Conservation (phyloP, 1,140 invertebrate genomes). For the Parapsyche elsis region DNA sequence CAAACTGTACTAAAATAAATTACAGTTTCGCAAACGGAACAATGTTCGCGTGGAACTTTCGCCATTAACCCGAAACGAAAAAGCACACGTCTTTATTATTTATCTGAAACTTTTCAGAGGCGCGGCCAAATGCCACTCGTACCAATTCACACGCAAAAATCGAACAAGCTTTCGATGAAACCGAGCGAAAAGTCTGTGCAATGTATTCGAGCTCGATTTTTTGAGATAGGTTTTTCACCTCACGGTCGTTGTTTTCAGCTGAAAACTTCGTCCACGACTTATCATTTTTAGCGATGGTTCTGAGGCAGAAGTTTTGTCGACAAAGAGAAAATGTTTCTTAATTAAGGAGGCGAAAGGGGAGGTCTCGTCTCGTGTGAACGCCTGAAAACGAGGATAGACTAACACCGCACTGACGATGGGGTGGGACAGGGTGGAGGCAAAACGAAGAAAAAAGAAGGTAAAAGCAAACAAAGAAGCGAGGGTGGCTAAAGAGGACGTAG, state of each 20-base stretch:
- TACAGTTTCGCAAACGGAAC: too few species aligned
- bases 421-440: neutral
- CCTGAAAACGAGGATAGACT: neutral
- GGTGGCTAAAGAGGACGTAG: neutral
- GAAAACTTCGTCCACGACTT: slow-evolving; percentile 10
- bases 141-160: neutral
- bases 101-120: neutral
- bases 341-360: neutral
- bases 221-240: neutral
- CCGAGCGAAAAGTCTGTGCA: neutral
- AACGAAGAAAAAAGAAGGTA: neutral
- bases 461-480: neutral
- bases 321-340: slow-evolving; percentile 13
- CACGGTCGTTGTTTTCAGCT: neutral
- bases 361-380: neutral
- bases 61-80: neutral
- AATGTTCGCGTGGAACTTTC: neutral
- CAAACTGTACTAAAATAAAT: too few species aligned
- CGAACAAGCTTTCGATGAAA: neutral
- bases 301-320: neutral
- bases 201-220: neutral
- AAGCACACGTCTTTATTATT: neutral
- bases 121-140: neutral
- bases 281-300: neutral
- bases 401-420: neutral